Evolutionary conservation across 2,888 invertebrate species (phyloP), one percentile per base, ranked within the genome.

Genomic region (Ornithoptera priamus): DNA sequence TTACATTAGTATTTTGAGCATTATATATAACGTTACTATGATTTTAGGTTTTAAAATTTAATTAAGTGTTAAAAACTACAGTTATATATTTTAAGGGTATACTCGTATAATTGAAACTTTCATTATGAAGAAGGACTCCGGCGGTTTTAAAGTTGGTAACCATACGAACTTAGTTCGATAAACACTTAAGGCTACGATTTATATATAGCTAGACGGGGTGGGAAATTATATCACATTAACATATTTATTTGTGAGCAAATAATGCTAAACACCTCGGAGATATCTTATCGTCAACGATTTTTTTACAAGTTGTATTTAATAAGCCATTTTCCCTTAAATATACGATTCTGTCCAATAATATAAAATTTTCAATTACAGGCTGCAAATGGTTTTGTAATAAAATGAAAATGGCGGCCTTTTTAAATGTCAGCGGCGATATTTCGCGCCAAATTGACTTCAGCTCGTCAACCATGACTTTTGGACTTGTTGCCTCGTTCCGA

Each of bases 191-290:
- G 10, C 15, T 46, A 46, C 46, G 1, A 15, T 46, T 12, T 12
- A 39, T 7, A 10, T 10, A 39, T 39, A 10, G 7, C 10, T 39
- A 36, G 36, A 10, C 15, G 12, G 2, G 12, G 46, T 46, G 15
- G 15, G 15, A 46, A 12, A 46, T 17, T 15, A 12, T 46, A 46
- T 46, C 8, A 6, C 18, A 53, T n/a, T 42, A n/a, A 18, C 22
- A 63, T 42, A 71, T 75, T 81, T 83, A 82, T 85, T 94, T 95
- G 77, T 82, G 82, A 68, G 94, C 94, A 74, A 94, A 79, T 73
- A 95, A 83, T 53, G 94, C 95, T 75, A 93, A 89, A 83, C 95
- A 95, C 77, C 95, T 90, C 0, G 96, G 95, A n/a, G 96, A 96
- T 74, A 94, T 85, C 69, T 84, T 85, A 73, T 94, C 94, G 80